Evolutionary conservation across 2,888 invertebrate genomes (phyloP).

Genomic region (Troilus luridus): DNA sequence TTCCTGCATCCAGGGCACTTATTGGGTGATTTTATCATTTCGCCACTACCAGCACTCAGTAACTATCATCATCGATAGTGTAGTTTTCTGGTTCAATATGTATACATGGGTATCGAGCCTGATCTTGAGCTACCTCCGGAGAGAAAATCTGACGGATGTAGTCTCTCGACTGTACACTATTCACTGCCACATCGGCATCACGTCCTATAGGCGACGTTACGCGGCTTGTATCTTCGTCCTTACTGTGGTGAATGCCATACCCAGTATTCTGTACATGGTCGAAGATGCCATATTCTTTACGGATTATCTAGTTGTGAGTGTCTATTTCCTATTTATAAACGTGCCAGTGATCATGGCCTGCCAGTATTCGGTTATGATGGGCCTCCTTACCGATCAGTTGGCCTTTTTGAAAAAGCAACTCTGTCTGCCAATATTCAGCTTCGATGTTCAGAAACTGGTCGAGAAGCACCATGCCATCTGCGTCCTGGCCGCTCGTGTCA

Average conservation of each 20-base stretch:
- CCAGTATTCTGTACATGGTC: background rate
- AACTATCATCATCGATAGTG: background rate
- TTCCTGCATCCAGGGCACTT: background rate
- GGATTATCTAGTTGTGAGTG: background rate
- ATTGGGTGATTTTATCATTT: background rate
- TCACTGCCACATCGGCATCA: background rate
- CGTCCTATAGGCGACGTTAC: background rate
- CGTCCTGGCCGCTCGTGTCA: background rate
- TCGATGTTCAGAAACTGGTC: background rate
- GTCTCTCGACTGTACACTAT: background rate
- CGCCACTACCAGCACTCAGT: background rate
- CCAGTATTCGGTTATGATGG: background rate
- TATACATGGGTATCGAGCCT: background rate
- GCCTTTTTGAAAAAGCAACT: background rate
- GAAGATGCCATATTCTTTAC: background rate
- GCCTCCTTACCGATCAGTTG: constrained; percentile 8
- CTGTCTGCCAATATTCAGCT: background rate
- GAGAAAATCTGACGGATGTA: background rate
- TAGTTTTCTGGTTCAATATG: background rate
- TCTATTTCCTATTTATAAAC: background rate
- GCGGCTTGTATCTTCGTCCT: background rate
- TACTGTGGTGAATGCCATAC: constrained; percentile 1
- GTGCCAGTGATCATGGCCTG: constrained; percentile 27
- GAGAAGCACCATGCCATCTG: background rate
- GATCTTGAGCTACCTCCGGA: background rate